Conservation (phyloP, 2,888 invertebrate species). For the Psylliodes chrysocephalus region DNA sequence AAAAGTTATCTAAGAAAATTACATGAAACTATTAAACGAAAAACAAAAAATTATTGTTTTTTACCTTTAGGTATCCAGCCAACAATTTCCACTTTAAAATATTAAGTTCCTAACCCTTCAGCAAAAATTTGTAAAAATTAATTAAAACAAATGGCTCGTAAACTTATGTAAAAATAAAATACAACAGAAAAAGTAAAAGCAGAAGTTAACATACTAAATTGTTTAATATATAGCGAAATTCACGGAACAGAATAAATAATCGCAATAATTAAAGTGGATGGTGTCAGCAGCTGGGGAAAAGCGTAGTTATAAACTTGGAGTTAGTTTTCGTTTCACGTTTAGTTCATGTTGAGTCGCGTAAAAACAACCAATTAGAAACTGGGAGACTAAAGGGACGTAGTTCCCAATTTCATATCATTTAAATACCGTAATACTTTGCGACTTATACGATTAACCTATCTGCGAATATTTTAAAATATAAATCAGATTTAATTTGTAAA, state of each 20-base stretch:
- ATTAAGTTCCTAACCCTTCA: too few relatives aligned
- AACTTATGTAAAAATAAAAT: background rate
- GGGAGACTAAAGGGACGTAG: conserved; percentile 14
- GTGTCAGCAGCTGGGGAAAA: conserved; percentile 13
- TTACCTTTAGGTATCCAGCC: too few relatives aligned
- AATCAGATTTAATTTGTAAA: background rate
- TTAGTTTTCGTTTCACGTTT: conserved; percentile 23
- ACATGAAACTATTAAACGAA: too few relatives aligned
- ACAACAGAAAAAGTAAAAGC: background rate
- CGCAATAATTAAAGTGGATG: conserved; percentile 9
- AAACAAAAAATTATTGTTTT: too few relatives aligned
- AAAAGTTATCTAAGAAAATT: too few relatives aligned
- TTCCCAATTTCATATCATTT: conserved; percentile 27
- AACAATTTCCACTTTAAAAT: too few relatives aligned
- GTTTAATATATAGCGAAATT: background rate
- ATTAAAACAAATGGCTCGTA: background rate
- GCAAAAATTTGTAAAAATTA: too few relatives aligned
- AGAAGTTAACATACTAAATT: background rate
- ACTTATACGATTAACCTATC: background rate
- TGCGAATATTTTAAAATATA: background rate
- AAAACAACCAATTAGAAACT: conserved; percentile 24
- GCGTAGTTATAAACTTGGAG: conserved; percentile 8
- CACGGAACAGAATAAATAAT: background rate
- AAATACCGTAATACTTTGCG: background rate
- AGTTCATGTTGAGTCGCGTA: background rate